Evolutionary conservation across 2,113 vertebrate species (phyloP), one percentile per base, ranked within the genome.

Genomic region (Rutilus rutilus): DNA sequence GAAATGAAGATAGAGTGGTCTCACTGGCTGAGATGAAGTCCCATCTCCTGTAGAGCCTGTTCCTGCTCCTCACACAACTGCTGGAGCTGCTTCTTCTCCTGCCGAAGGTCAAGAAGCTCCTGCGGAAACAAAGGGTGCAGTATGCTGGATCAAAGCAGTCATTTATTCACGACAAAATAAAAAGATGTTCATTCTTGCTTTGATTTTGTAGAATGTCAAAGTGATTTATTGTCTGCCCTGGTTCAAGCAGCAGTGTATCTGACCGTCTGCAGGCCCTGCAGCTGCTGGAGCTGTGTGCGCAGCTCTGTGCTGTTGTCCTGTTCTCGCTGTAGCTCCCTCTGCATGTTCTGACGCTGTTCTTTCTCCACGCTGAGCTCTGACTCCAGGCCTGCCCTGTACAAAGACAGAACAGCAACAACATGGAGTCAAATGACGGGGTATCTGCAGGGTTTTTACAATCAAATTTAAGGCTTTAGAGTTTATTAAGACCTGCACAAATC

Each of bases 11-110:
- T 36, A 27, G 62, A 76, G 21, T 3, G 4, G 10, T 23, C 95
- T 96, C 93, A 99, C 98, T 99, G 98, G 94, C 98, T 99, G 86
- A 99, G 97, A 86, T 99, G 98, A 73, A 96, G 95, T 2, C 98
- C 98, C 98, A 99, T 99, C 92, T 99, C 98, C 90, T 99, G 98
- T 19, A 99, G 95, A 27, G 98, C 97, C 89, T 98, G 97, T 47
- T 99, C 98, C 88, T 99, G 98, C 80, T 98, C 97, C 42, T 96
- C 94, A 78, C 93, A 97, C 6, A 89, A 94, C 92, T 97, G 97
- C 90, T 96, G 96, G 33, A 99, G 90, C 88, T 97, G 94, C 76
- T 95, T 90, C 92, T 99, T 99, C 92, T 99, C 98, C 0, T 96
- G 90, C 82, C 95, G 96, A 75, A 99, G 91, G 76, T 96, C 96